Conservation (phyloP, 2,797 vertebrate species). For the Acanthiza pusilla region DNA sequence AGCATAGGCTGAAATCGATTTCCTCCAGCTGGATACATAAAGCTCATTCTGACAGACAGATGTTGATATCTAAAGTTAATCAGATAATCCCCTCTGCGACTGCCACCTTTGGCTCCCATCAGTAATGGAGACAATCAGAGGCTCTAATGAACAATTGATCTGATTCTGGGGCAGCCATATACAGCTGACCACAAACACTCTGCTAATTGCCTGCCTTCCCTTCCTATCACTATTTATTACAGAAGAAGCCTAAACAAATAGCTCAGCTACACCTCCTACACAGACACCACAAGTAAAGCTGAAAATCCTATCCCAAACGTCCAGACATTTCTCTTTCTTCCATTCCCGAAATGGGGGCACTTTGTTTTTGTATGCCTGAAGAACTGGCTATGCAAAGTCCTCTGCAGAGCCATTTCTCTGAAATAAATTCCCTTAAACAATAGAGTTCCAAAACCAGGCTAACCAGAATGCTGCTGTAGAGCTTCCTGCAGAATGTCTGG, state of each 20-base stretch:
- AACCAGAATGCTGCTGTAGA: neutral
- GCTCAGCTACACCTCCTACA: neutral
- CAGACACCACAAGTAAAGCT: neutral
- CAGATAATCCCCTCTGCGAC: neutral
- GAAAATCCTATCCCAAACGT: neutral
- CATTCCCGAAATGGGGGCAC: fast-evolving
- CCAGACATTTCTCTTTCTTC: neutral
- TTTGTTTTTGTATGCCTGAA: neutral
- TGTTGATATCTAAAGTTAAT: neutral
- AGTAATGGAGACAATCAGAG: neutral
- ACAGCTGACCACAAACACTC: neutral
- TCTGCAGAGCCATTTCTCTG: neutral
- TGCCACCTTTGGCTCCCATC: neutral
- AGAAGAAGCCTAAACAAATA: neutral
- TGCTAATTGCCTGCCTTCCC: neutral
- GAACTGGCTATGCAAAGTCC: neutral
- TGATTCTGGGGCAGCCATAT: neutral
- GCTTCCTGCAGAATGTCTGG: neutral
- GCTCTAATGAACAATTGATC: neutral
- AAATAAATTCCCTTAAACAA: neutral
- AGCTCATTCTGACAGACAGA: neutral
- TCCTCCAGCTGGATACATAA: neutral
- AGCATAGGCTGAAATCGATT: neutral
- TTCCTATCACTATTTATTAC: neutral
- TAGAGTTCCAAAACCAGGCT: neutral